Percentiles rank a stretch among this genome's conserved stretches.
phyloP scores from a whole-genome alignment of 2,888 invertebrate species.

The Papilio demoleus region DNA sequence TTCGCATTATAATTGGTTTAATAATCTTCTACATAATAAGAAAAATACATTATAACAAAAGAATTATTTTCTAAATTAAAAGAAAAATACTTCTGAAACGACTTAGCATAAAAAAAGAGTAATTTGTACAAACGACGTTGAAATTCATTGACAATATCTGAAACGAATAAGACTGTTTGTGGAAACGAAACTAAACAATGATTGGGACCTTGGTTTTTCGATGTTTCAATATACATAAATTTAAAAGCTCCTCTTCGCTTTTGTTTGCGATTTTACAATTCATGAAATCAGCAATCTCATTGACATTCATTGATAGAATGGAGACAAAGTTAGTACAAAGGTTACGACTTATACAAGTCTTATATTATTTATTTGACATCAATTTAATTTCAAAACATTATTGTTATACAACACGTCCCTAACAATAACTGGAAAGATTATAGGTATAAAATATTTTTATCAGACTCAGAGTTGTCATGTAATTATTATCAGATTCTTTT shows the following conservation, averaged over 20 bases:
- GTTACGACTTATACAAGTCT: not conserved
- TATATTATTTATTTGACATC: not conserved
- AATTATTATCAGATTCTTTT: too few relatives aligned
- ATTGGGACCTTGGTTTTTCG: conserved; percentile 10
- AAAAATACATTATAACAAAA: not conserved
- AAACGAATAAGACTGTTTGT: conserved; percentile 12
- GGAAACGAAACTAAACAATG: conserved; percentile 19
- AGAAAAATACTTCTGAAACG: not conserved
- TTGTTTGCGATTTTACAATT: conserved; percentile 30
- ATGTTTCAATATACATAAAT: conserved; percentile 24
- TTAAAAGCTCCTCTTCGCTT: conserved; percentile 25
- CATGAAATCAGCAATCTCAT: conserved; percentile 22
- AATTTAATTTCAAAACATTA: not conserved
- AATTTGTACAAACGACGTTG: conserved; percentile 26
- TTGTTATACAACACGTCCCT: not conserved
- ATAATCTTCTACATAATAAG: not conserved
- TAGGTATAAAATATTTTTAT: too few relatives aligned
- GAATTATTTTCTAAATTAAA: not conserved
- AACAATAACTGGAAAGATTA: too few relatives aligned
- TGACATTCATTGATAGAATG: conserved; percentile 13
- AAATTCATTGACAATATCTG: conserved; percentile 4
- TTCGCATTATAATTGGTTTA: not conserved
- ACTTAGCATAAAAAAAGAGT: not conserved
- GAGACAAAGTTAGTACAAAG: not conserved
- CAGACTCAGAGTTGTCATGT: too few relatives aligned